These are phyloP conservation scores for Malacoraja senta DNA, from an alignment of 2,797 vertebrate genomes.

Conservation along the genomic window DNA sequence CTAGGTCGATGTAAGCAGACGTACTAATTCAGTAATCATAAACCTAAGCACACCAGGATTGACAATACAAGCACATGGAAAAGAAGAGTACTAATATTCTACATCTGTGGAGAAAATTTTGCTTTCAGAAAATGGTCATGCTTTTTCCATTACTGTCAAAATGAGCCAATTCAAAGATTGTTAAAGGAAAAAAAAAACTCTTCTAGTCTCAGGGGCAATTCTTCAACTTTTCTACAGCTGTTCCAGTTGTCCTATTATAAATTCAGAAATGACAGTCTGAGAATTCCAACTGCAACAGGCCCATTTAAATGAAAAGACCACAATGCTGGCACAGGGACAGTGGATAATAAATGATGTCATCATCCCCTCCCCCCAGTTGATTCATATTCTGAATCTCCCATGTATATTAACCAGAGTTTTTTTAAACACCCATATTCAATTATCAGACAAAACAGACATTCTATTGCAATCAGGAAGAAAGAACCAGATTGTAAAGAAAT, in stretches of 20 bases:
- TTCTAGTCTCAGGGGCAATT: neutral
- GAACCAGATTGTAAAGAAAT: constrained; percentile 23
- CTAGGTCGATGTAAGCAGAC: neutral
- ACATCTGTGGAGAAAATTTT: neutral
- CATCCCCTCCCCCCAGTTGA: neutral
- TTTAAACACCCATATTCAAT: constrained; percentile 54
- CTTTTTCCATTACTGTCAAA: neutral
- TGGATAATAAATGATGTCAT: neutral
- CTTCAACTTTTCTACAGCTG: neutral
- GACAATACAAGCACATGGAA: neutral
- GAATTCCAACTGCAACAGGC: neutral
- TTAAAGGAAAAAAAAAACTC: neutral
- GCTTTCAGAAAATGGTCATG: neutral
- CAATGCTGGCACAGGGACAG: neutral
- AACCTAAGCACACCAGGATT: too few relatives aligned
- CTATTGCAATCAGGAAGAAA: constrained; percentile 40
- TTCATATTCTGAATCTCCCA: constrained; percentile 4
- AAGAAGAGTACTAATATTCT: neutral
- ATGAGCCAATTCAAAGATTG: neutral
- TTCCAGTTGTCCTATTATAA: neutral
- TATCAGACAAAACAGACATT: constrained; percentile 44
- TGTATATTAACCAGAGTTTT: neutral
- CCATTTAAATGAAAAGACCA: neutral
- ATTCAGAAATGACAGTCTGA: neutral
- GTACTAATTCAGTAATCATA: neutral